These are phyloP conservation scores for Olivierus martensii DNA, from an alignment of 1,140 invertebrate species.

Conservation along the genomic window DNA sequence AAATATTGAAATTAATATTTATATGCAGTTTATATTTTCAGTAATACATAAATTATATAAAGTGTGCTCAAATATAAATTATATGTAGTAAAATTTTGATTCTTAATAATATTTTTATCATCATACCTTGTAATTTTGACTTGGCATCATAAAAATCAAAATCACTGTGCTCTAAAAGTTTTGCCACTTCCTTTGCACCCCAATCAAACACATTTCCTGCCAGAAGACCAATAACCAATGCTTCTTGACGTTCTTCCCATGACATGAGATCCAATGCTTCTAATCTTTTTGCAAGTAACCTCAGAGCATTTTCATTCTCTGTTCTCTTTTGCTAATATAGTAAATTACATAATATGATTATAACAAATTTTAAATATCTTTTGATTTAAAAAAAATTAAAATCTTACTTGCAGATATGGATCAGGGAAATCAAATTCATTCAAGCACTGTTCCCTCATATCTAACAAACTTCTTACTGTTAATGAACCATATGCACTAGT, in stretches of 20 bases:
- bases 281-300: conserved; percentile 37
- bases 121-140: conserved; percentile 46
- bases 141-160: conserved; percentile 72
- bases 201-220: conserved; percentile 94
- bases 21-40: no score
- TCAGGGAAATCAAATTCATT: conserved; percentile 84
- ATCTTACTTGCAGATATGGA: conserved; percentile 55
- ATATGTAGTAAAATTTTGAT: no score
- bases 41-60: no score
- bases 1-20: no score
- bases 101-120: no score
- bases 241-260: conserved; percentile 38
- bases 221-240: conserved; percentile 44
- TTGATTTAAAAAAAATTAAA: background rate
- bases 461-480: conserved; percentile 73
- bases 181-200: conserved; percentile 76
- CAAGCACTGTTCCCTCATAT: conserved; percentile 81
- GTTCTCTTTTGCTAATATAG: conserved; percentile 44
- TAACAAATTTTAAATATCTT: background rate
- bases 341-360: background rate
- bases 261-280: conserved; percentile 38
- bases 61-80: no score
- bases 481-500: conserved; percentile 67
- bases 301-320: conserved; percentile 50
- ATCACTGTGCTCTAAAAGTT: conserved; percentile 56